These are phyloP conservation scores for Watsonalla cultraria DNA, from an alignment of 2,888 invertebrate species.

Conservation along the genomic window DNA sequence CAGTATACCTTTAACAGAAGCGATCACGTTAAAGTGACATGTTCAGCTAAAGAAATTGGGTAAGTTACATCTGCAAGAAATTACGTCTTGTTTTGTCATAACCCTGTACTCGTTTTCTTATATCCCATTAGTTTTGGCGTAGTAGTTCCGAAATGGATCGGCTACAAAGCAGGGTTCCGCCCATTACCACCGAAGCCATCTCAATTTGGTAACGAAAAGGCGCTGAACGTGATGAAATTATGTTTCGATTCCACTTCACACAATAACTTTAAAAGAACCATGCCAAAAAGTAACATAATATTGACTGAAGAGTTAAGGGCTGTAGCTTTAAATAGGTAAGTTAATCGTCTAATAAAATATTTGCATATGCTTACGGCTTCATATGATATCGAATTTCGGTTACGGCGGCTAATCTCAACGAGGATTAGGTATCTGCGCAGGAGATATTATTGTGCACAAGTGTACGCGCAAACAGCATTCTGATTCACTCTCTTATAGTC, in stretches of 20 bases:
- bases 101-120: not conserved
- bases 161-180: conserved; percentile 25
- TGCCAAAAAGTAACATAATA: conserved; percentile 85
- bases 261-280: conserved; percentile 86
- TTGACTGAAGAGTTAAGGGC: conserved; percentile 79
- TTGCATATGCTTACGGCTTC: not conserved
- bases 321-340: conserved; percentile 81
- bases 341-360: not conserved
- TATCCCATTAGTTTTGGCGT: conserved; percentile 16
- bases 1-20: conserved; percentile 81
- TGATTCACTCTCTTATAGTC: too few relatives aligned
- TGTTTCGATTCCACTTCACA: conserved; percentile 88
- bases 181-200: conserved; percentile 15
- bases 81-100: too few relatives aligned
- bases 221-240: conserved; percentile 62
- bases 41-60: conserved; percentile 51
- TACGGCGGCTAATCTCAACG: too few relatives aligned
- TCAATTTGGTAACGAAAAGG: not conserved
- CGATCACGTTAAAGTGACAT: conserved; percentile 84
- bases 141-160: conserved; percentile 23
- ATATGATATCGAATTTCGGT: too few relatives aligned
- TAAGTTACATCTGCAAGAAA: not conserved
- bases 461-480: too few relatives aligned
- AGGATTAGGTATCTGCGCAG: too few relatives aligned
- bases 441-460: too few relatives aligned